Conservation (phyloP, 2,797 vertebrate species). For the Melanotaenia maccullochi region DNA sequence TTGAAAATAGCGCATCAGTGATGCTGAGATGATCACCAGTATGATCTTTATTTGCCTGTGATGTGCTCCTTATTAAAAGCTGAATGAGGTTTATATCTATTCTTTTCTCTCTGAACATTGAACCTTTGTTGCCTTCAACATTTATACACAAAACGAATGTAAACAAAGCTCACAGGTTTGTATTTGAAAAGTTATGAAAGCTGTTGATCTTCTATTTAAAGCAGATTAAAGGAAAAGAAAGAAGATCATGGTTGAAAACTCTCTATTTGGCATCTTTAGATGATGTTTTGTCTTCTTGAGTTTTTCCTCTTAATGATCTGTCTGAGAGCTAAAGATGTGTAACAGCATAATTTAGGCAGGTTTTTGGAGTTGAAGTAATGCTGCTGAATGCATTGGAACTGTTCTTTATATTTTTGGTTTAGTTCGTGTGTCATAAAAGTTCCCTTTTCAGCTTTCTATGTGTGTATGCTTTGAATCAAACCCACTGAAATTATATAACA, state of each 20-base stretch:
- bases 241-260: not conserved
- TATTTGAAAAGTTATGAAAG: constrained; percentile 27
- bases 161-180: constrained; percentile 50
- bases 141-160: constrained; percentile 52
- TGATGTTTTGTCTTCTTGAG: not conserved
- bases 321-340: constrained; percentile 20
- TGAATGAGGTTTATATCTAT: constrained; percentile 30
- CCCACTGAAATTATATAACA: constrained; percentile 13
- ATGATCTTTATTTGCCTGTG: not conserved
- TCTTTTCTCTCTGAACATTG: constrained; percentile 35
- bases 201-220: not conserved
- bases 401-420: not conserved
- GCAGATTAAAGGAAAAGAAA: not conserved
- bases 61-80: constrained; percentile 11
- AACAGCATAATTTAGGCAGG: constrained; percentile 24
- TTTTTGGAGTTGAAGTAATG: constrained; percentile 49
- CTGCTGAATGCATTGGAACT: constrained; percentile 42
- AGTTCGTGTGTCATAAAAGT: constrained; percentile 20
- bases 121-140: constrained; percentile 40
- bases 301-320: not conserved
- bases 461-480: not conserved
- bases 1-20: not conserved
- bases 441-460: not conserved
- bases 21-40: not conserved
- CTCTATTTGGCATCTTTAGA: not conserved